Base-by-base conservation (phyloP, 2,888 invertebrate species). In the Tetragonula carbonaria region DNA sequence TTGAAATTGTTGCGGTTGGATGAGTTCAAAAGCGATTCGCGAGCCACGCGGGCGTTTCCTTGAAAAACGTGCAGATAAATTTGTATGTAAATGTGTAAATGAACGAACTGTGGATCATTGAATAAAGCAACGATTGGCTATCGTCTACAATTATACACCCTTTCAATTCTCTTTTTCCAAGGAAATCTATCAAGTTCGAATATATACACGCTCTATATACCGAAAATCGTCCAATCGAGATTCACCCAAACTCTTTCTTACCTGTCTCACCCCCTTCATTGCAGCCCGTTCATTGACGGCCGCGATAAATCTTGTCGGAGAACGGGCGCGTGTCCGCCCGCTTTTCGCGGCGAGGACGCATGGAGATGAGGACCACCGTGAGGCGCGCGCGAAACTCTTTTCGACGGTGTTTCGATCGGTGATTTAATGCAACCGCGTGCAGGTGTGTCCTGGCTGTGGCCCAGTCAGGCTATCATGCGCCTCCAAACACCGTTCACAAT, bases 391-490 rank as follows among this genome's bases (percentile, higher is more conserved):
- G 80, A 86, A 78, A 83, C 85, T 80, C 80, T 90, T 88, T 53
- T 62, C 16, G 65, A 38, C 28, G 21, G 65, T 21, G 65, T 65
- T 91, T 88, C 86, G 86, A 86, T 79, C 33, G 83, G 90, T 91
- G 89, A 91, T 91, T 91, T 89, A 91, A 88, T 90, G 91, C 85
- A 89, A 88, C 81, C 74, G 83, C 78, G 76, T 82, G 91, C 90
- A 90, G 91, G 85, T 90, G 84, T 87, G 90, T 87, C 77, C 76
- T 71, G 75, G 72, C 33, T 62, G 23, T 62, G 80, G 79, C 68
- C 78, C 74, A 75, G 81, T 78, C 18, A 74, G 83, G 89, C 84
- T 87, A 89, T 87, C 83, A 77, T 81, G 76, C 74, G 74, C 84
- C 63, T 86, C 87, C 13, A 55, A 33, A 74, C 73, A 71, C 65